Evolutionary conservation across 2,888 invertebrate species (phyloP).

Genomic region (Gnatocerus cornutus): DNA sequence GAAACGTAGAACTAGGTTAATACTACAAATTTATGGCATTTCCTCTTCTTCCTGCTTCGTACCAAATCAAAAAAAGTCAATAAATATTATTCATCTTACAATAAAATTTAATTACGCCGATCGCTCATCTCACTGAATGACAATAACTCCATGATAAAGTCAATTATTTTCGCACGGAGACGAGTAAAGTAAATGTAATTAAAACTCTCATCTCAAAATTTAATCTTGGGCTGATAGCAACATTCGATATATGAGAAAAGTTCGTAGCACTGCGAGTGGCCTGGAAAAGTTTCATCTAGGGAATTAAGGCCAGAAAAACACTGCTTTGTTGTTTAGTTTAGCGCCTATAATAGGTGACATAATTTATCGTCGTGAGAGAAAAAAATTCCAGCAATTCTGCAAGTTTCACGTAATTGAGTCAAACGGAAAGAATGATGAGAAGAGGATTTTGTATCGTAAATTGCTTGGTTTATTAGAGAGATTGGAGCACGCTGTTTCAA

Average conservation of each 20-base stretch:
- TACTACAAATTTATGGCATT: constrained; percentile 5
- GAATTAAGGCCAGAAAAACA: constrained; percentile 49
- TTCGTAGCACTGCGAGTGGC: constrained; percentile 32
- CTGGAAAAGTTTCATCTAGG: constrained; percentile 46
- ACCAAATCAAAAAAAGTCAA: constrained; percentile 5
- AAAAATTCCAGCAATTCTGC: constrained; percentile 22
- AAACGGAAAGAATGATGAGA: constrained; percentile 12
- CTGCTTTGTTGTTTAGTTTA: constrained; percentile 39
- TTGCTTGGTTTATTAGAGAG: constrained; percentile 27
- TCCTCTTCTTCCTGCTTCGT: constrained; percentile 8
- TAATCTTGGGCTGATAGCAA: constrained; percentile 45
- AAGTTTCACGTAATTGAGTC: constrained; percentile 24
- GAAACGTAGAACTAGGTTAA: constrained; percentile 23
- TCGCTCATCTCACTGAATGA: constrained; percentile 4
- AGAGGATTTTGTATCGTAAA: constrained; percentile 21
- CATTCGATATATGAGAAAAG: constrained; percentile 52
- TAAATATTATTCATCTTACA: constrained; percentile 14
- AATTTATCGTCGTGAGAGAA: constrained; percentile 16
- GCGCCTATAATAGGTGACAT: constrained; percentile 38
- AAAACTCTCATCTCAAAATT: constrained; percentile 42
- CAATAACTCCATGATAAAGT: constrained; percentile 12
- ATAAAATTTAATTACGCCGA: constrained; percentile 12
- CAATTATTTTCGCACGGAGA: constrained; percentile 19
- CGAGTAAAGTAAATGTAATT: constrained; percentile 24
- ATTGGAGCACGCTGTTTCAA: constrained; percentile 16